These are phyloP conservation scores for Drosophila mettleri DNA, from an alignment of 2,888 invertebrate species.

Conservation along the genomic window DNA sequence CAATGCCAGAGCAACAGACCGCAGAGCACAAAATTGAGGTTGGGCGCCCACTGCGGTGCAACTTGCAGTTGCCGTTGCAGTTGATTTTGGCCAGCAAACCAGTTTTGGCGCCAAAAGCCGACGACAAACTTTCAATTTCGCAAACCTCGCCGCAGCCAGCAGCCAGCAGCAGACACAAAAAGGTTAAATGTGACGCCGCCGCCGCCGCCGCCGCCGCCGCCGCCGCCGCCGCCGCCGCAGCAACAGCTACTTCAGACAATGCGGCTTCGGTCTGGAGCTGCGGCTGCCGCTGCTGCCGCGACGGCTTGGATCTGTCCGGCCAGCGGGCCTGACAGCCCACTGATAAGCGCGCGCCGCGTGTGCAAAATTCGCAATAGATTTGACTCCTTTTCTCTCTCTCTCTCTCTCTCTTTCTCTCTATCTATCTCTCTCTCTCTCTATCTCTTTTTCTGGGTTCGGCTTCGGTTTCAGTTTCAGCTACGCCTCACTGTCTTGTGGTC, in stretches of 20 bases:
- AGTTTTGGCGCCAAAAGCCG: conserved; percentile 65
- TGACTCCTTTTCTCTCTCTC: no score
- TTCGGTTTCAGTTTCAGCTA: conserved; percentile 1
- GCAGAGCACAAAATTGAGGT: conserved; percentile 56
- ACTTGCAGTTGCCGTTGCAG: conserved; percentile 29
- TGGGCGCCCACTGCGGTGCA: conserved; percentile 41
- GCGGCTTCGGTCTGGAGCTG: background rate
- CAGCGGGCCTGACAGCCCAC: conserved; percentile 62
- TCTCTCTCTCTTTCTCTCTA: no score
- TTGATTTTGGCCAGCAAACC: conserved; percentile 58
- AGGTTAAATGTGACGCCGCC: conserved; percentile 66
- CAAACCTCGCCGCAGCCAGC: conserved; percentile 46
- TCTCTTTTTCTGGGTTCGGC: background rate
- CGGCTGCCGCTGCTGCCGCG: background rate
- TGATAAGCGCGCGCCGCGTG: conserved; percentile 57
- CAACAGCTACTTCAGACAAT: conserved; percentile 3
- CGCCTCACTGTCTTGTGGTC: conserved; percentile 16
- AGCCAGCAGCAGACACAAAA: conserved; percentile 34
- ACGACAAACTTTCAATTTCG: conserved; percentile 75
- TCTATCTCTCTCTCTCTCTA: no score
- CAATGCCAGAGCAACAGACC: conserved; percentile 20
- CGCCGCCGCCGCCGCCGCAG: conserved; percentile 7
- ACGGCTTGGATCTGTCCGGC: background rate
- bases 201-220: conserved; percentile 4
- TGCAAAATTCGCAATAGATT: conserved; percentile 50